Base-by-base conservation (phyloP, 2,797 vertebrate species). In the Galaxias olidus region DNA sequence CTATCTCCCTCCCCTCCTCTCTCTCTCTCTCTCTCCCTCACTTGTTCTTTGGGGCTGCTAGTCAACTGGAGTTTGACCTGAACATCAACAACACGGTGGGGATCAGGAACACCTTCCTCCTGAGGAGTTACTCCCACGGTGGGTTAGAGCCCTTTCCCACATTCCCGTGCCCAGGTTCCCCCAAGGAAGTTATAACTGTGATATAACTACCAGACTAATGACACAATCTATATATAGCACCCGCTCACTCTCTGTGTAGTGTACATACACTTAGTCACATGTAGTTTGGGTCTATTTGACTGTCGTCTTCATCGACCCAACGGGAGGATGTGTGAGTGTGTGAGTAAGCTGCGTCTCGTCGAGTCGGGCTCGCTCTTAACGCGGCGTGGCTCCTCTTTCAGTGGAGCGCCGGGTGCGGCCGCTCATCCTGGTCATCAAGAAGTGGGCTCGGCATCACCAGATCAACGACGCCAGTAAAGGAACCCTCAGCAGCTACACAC, bases 391-490 rank as follows among this genome's bases (percentile, higher is more conserved):
- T n/a, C 50, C 19, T 6, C 30, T 87, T 89, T 72, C 91, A 99
- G 98, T 94, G 79, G 98, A 98, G 81, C 91, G 87, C 81, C 93
- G 97, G 78, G 89, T 98, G 86, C 93, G 94, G 85, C 96, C 98
- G 1, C 78, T 99, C 85, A 94, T 95, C 63, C 89, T 99, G 58
- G 95, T 93, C 53, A 69, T 98, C 77, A 99, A 99, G 92, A 97
- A 95, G 79, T 99, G 98, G 98, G 98, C 97, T 0, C 83, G 83
- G 67, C 91, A 95, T 79, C 89, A 88, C 82, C 80, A 90, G 0
- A 97, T 99, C 87, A 99, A 99, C 47, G 94, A 99, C 72, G 97
- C 98, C 83, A 99, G 97, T 87, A 95, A 94, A 74, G 98, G 97
- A 84, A 99, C 98, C 46, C 89, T 99, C 77, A 99, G 68, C 93